A percentile compares a stretch with the other conserved stretches of the same genome.
phyloP scores from a whole-genome alignment of 2,113 vertebrate species.

The Heterotilapia buettikoferi region DNA sequence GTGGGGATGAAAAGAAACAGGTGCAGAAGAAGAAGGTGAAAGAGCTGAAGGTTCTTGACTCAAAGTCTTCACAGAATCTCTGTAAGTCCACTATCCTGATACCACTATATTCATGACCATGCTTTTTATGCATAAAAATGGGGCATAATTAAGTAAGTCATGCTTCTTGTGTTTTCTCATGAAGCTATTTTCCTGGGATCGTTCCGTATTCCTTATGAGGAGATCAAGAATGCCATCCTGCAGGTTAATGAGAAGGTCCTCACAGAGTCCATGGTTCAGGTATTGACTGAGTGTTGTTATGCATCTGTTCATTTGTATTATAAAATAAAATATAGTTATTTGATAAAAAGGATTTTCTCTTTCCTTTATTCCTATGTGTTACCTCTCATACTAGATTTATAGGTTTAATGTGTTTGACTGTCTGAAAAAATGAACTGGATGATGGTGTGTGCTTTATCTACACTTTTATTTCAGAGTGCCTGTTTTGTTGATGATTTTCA shows the following conservation, averaged over 20 bases:
- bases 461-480: neutral
- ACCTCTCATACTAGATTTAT: neutral
- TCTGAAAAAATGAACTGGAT: neutral
- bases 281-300: constrained; percentile 12
- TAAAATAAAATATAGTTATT: neutral
- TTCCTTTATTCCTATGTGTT: neutral
- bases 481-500: neutral
- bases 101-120: neutral
- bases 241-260: constrained; percentile 80
- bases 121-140: neutral
- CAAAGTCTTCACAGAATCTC: constrained; percentile 80
- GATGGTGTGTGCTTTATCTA: neutral
- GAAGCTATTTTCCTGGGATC: constrained; percentile 85
- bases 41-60: constrained; percentile 80
- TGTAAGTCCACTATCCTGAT: constrained; percentile 67
- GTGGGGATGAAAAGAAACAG: constrained; percentile 76
- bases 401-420: neutral
- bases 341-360: neutral
- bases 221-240: constrained; percentile 79
- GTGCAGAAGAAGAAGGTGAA: constrained; percentile 84
- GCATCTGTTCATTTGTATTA: neutral
- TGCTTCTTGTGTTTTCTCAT: neutral
- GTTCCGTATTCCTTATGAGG: constrained; percentile 80
- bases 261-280: constrained; percentile 80
- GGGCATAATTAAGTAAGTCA: neutral